Conservation (phyloP, 2,888 invertebrate genomes). For the Yponomeuta plumbellus region DNA sequence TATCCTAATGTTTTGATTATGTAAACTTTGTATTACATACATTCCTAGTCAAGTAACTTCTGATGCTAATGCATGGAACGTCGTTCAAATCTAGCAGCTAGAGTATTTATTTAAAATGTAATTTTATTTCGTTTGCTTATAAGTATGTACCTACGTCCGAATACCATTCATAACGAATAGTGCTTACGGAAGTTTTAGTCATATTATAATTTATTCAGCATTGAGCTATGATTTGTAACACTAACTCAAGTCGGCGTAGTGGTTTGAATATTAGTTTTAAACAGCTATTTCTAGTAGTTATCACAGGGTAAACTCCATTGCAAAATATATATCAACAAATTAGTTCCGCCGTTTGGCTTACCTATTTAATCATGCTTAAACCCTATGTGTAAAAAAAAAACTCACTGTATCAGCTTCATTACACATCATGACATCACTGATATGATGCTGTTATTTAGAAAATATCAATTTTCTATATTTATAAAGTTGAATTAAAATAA, state of each 20-base stretch:
- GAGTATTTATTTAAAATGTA: background rate
- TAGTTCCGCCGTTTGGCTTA: background rate
- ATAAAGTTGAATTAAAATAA: background rate
- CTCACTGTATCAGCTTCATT: background rate
- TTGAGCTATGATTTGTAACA: background rate
- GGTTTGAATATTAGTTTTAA: background rate
- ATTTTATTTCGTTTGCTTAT: no score
- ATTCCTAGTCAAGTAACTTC: background rate
- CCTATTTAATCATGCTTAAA: background rate
- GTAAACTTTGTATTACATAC: background rate
- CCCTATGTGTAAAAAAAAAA: background rate
- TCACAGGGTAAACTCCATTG: background rate
- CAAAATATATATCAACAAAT: background rate
- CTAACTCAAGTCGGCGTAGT: background rate
- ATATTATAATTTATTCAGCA: background rate
- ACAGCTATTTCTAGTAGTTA: background rate
- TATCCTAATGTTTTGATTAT: background rate
- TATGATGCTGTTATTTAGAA: background rate
- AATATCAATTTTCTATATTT: constrained; percentile 1
- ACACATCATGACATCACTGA: background rate
- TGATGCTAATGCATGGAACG: background rate
- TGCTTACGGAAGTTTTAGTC: background rate
- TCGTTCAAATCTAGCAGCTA: background rate
- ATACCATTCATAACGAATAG: no score
- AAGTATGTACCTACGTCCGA: no score